phyloP scores from a whole-genome alignment of 2,113 vertebrate species.

The Scopus umbretta region DNA sequence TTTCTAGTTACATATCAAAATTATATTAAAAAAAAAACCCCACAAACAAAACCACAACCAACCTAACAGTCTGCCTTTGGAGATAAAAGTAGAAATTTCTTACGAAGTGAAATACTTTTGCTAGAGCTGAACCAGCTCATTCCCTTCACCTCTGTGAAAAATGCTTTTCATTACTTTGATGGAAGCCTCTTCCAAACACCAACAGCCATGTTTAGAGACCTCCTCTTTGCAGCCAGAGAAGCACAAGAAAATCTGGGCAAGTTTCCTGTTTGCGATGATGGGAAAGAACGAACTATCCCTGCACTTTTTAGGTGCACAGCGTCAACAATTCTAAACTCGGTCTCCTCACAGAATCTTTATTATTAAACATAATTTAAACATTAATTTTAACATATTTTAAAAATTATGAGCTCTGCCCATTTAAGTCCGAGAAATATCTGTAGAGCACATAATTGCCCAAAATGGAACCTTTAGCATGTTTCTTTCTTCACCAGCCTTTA shows the following conservation, averaged over 20 bases:
- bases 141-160: background rate
- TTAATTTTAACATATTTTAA: background rate
- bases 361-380: conserved; percentile 1
- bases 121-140: background rate
- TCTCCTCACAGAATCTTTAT: background rate
- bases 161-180: background rate
- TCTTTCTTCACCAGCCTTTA: background rate
- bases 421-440: background rate
- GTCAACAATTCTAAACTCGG: background rate
- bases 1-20: background rate
- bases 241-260: background rate
- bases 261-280: background rate
- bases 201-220: background rate
- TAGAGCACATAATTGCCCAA: background rate
- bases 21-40: background rate
- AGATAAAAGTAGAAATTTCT: background rate
- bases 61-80: background rate
- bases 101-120: background rate
- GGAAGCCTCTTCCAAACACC: background rate
- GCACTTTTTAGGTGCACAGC: background rate
- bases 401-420: background rate
- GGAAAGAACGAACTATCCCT: background rate
- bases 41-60: background rate
- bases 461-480: background rate
- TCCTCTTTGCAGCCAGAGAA: background rate